phyloP scores from a whole-genome alignment of 2,888 invertebrate species.

The Hymenopus coronatus region DNA sequence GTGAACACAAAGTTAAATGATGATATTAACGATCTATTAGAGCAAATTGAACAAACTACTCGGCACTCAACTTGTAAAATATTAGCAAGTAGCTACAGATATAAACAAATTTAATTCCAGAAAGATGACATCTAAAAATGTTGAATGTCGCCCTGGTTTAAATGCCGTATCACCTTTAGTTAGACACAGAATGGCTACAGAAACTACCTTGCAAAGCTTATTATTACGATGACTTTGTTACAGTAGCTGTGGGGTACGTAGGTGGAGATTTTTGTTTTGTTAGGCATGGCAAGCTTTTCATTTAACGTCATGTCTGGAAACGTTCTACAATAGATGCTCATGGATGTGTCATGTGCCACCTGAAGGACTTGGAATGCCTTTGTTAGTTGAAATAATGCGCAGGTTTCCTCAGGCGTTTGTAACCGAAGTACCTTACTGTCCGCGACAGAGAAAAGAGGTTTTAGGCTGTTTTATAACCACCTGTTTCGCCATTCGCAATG shows the following conservation, averaged over 20 bases:
- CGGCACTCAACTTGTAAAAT: too few relatives aligned
- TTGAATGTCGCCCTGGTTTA: too few relatives aligned
- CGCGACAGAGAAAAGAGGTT: background rate
- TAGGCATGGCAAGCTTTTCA: background rate
- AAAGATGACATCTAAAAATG: too few relatives aligned
- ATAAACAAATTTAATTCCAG: too few relatives aligned
- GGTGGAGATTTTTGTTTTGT: background rate
- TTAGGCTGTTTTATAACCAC: background rate
- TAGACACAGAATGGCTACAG: background rate
- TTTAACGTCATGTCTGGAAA: background rate
- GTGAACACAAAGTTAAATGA: too few relatives aligned
- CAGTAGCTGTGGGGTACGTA: background rate
- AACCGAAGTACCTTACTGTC: background rate
- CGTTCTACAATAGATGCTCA: background rate
- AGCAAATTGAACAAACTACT: too few relatives aligned
- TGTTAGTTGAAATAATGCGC: background rate
- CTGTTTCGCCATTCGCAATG: background rate
- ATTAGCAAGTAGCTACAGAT: too few relatives aligned
- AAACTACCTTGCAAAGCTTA: background rate
- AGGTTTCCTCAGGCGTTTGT: background rate
- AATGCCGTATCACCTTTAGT: background rate
- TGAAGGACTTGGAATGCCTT: background rate
- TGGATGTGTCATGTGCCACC: background rate
- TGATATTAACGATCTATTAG: too few relatives aligned
- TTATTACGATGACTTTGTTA: background rate